Percentiles rank a stretch among this genome's conserved stretches.
Conservation (phyloP, 2,113 vertebrate genomes). For the Fregetta grallaria region DNA sequence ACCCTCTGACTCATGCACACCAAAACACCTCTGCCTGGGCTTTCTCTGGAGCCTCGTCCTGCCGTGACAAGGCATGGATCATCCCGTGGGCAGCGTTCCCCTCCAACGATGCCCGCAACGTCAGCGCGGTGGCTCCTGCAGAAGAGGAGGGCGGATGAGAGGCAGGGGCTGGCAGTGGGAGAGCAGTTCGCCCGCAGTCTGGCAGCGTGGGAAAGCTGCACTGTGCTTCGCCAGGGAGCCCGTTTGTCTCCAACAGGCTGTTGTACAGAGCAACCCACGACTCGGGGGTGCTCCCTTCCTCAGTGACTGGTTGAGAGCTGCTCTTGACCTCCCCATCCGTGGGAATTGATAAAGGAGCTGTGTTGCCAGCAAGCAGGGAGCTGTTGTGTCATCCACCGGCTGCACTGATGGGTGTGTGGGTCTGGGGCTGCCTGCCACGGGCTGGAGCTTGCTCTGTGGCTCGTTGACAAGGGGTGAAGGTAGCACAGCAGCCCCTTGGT, state of each 20-base stretch:
- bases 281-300: not conserved
- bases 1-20: not conserved
- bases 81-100: not conserved
- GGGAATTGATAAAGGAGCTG: not conserved
- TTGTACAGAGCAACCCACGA: rapidly evolving
- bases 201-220: not conserved
- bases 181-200: not conserved
- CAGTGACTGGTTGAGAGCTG: not conserved
- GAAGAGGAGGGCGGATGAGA: not conserved
- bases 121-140: rapidly evolving
- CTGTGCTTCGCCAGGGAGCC: not conserved
- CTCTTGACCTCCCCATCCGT: rapidly evolving
- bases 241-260: not conserved
- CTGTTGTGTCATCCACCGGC: not conserved
- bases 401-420: not conserved
- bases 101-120: rapidly evolving
- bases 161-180: not conserved
- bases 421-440: not conserved
- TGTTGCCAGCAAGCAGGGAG: not conserved
- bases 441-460: not conserved
- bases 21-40: not conserved
- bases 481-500: not conserved
- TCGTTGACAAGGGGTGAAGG: not conserved
- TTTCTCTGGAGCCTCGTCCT: not conserved
- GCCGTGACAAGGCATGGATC: rapidly evolving